Base-by-base conservation (phyloP, 2,113 vertebrate genomes). In the Ctenomys sociabilis region DNA sequence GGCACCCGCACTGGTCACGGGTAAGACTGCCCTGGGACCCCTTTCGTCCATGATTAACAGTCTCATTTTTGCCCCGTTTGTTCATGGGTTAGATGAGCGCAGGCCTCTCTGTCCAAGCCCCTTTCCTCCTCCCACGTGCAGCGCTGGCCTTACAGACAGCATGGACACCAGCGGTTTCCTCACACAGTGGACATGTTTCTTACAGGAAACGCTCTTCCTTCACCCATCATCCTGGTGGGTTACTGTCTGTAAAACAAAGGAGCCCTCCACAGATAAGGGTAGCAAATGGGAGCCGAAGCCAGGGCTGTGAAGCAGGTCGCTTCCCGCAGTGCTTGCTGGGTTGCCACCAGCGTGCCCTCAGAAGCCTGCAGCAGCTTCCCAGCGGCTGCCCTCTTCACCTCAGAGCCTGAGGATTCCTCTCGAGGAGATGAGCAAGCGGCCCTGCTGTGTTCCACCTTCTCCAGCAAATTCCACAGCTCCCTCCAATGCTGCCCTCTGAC, bases 281-380 rank as follows among this genome's bases (percentile, higher is more conserved):
- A 11, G 5, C 1, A 30, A 2, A 75, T 40, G 43, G 63, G 81
- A 92, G 45, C 84, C 57, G 94, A 45, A 45, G 57, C 94, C n/a
- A 61, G 57, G 22, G 54, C 91, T 95, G 85, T 91, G 96, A 97
- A 97, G 82, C 78, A 70, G 94, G 95, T 70, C 93, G 5, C 93
- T 83, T 97, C 12, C 64, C 81, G 80, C 13, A 2, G 32, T 73
- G 85, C 85, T 89, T 90, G 70, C 78, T 54, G 92, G 84, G 95
- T 30, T 30, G 88, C 91, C 86, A 81, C 88, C 88, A 57, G 86
- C 35, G 43, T 43, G 13, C 24, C 22, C 37, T 45, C 24, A 13
- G 7, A 14, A 0, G 52, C 49, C 45, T 13, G 7, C 37, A 89
- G 63, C 1, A 0, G 66, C 68, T 93, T 95, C 89, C 78, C 70